Evolutionary conservation across 2,797 vertebrate genomes (phyloP), one percentile per base, ranked within the genome.

Genomic region (Manis pentadactyla): DNA sequence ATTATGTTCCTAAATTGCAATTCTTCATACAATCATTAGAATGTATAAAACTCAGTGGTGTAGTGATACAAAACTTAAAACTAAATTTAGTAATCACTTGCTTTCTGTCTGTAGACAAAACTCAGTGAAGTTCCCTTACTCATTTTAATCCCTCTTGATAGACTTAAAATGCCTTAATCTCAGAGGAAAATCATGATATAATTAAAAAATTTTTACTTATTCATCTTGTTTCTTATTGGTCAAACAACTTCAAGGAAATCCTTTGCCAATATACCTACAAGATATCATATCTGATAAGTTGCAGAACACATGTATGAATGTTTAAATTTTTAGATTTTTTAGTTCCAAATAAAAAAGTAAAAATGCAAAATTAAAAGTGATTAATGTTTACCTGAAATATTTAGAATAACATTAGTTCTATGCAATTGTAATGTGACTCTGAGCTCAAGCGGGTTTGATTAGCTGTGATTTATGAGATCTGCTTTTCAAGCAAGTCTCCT

Each of bases 351-450:
- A 55, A 95, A 95, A 82, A 46, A 46, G 27, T 25, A 53, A 87
- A 92, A 84, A 49, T 91, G 46, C 13, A 93, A 93, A 93, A 39
- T 87, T 84, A 79, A 81, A 92, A 81, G 1, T 55, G 12, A 91
- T 23, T 13, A 71, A 61, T 71, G 23, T 59, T 81, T 87, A 90
- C 27, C 74, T 68, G 18, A 89, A 95, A 74, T 64, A 73, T 55
- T 95, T 69, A 34, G 39, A 79, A 66, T 87, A 82, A 90, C 11
- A 1, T 73, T 66, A 89, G 59, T 7, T 25, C 21, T 79, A 19
- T 8, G 61, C 25, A 89, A 31, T 21, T 94, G 10, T 51, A 29
- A 39, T 53, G 25, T 68, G 25, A 37, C 17, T 87, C 12, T 37
- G 51, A 51, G 37, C 18, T 51, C 77, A 68, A 64, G 10, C 74